Evolutionary conservation across 2,113 vertebrate species (phyloP).

Genomic region (Tragelaphus buxtoni): DNA sequence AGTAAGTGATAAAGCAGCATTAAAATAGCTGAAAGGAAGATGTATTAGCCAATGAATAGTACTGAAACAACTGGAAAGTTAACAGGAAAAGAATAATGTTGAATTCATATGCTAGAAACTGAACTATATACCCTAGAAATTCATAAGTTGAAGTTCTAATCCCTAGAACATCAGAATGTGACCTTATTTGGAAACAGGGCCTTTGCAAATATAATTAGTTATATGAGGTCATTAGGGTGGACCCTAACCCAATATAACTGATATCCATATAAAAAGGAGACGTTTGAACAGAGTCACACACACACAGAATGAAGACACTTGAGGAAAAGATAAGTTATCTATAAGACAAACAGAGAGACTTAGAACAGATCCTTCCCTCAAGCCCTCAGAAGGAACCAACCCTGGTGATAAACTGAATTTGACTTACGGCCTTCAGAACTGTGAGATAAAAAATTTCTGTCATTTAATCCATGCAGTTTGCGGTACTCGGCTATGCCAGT

Average conservation of each 20-base stretch:
- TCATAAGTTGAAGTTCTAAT: background rate
- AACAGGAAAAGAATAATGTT: background rate
- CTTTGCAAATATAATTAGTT: background rate
- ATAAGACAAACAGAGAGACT: background rate
- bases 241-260: background rate
- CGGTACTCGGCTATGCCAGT: background rate
- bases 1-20: slow-evolving; percentile 12
- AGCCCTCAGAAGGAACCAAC: background rate
- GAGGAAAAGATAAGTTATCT: background rate
- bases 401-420: background rate
- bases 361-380: background rate
- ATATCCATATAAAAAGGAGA: background rate
- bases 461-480: background rate
- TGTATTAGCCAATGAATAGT: background rate
- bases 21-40: background rate
- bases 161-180: background rate
- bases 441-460: background rate
- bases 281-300: background rate
- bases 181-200: background rate
- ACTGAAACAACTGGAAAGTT: background rate
- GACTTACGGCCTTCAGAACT: background rate
- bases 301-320: background rate
- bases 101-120: background rate
- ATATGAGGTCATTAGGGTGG: background rate
- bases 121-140: background rate